Base-by-base conservation (phyloP, 1,140 invertebrate species). In the Diorhabda carinulata region DNA sequence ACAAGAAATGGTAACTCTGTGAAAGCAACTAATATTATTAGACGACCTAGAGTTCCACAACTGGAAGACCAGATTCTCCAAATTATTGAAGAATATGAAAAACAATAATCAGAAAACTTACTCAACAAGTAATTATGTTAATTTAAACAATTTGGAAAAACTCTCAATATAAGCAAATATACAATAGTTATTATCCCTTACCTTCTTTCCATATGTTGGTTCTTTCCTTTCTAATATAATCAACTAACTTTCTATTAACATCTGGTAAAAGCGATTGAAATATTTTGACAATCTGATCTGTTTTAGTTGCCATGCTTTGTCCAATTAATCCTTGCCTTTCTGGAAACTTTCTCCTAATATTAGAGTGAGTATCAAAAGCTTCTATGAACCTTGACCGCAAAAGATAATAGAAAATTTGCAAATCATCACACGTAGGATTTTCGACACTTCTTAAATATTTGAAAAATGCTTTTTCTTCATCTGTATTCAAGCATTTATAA, bases 361-460 rank as follows among this genome's bases (percentile, higher is more conserved):
- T 52, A 2, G 72, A 42, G 43, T 77, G 64, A 41, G 65, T 56
- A 42, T 79, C 73, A 61, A 79, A 79, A 7, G 78, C 78, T 60
- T 81, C 80, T 5, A 78, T 66, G 69, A 76, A 80, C 10, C 74
- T 68, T 7, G 77, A 76, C 5, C 79, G 52, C 42, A 77, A 64
- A 5, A 80, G 47, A 62, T 74, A 78, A 72, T 80, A 81, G 52
- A 75, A 72, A 41, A 79, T 68, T 45, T 78, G 71, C 61, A 80
- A 70, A 52, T 81, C 76, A 6, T 75, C 73, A 6, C 57, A 64
- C 8, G 67, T 64, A 1, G 71, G 61, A 67, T 62, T 70, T 61
- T 76, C 63, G 2, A 70, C 65, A 4, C 69, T 68, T 57, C 73
- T 58, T 47, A 81, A 62, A 68, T 78, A 79, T 41, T 77, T 72